Evolutionary conservation across 2,888 invertebrate species (phyloP), one percentile per base, ranked within the genome.

Genomic region (Barypeithes pellucidus): DNA sequence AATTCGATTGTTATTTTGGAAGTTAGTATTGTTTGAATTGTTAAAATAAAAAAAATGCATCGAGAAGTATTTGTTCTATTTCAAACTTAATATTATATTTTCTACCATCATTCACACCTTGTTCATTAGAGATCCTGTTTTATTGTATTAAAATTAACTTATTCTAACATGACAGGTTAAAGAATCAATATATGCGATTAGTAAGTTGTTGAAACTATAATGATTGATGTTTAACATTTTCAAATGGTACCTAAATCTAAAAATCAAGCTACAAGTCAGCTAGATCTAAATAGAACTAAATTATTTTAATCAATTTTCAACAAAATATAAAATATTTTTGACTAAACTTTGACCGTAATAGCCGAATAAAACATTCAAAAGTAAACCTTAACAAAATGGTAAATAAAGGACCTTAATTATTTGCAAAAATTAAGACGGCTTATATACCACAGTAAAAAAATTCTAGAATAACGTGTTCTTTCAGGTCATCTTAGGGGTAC

Each of bases 51-150:
- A 65, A 59, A 43, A 57, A 52, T 52, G n/a, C 0, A 5, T 54
- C 16, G 33, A n/a, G 43, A 33, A 43, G 14, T 67, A 45, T n/a
- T 36, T 66, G 66, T 66, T 67, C 67, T 59, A 57, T 41, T 67
- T 59, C 57, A 41, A 43, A 59, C 57, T 59, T 57, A 57, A 57
- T 43, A 67, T 43, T 67, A 69, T 59, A 59, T 63, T 65, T 57
- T 36, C 65, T 71, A 71, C 33, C 70, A 57, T 52, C 70, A 65
- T 71, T 71, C 72, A 72, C 61, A 67, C 72, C 72, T 67, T 69
- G 68, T 61, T 67, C 60, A 72, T 60, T 66, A 72, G 72, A 72
- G 72, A 72, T 72, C 72, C 22, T 59, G 61, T 57, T 61, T 67
- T 52, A 43, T 67, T 57, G 5, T 16, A 45, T 63, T 70, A 70